Conservation (phyloP, 2,888 invertebrate species). For the Yponomeuta cagnagella region DNA sequence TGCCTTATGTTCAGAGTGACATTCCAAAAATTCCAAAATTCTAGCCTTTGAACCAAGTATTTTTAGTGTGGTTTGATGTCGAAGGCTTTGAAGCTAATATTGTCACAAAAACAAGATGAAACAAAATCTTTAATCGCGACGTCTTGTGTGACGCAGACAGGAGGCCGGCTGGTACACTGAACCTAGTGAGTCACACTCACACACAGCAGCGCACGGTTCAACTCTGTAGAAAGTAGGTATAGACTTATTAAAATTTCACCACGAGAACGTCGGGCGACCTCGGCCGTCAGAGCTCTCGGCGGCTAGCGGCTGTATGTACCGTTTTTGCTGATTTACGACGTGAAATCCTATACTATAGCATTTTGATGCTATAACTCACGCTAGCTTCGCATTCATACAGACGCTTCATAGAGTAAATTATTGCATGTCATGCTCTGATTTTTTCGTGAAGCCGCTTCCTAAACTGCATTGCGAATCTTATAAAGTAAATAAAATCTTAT, state of each 20-base stretch:
- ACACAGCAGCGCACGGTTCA: constrained; percentile 21
- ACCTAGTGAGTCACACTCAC: constrained; percentile 32
- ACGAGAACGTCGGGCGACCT: constrained; percentile 35
- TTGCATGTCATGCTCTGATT: background rate
- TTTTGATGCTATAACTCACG: background rate
- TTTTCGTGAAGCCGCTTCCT: background rate
- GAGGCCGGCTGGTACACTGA: constrained; percentile 35
- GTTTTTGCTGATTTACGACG: constrained; percentile 42
- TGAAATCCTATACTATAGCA: background rate
- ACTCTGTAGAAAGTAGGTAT: constrained; percentile 56
- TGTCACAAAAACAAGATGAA: background rate
- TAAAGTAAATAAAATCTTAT: no score
- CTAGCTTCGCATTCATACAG: background rate
- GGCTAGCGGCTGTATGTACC: constrained; percentile 41
- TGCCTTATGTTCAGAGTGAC: constrained; percentile 48
- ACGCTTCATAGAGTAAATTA: background rate
- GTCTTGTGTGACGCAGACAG: constrained; percentile 29
- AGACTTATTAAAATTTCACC: constrained; percentile 70
- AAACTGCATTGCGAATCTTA: background rate
- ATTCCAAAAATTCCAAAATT: constrained; percentile 25
- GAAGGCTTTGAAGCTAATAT: background rate
- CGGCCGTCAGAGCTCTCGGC: constrained; percentile 23
- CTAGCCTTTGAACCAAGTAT: constrained; percentile 18
- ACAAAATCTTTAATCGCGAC: background rate
- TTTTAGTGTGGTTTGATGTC: background rate